Evolutionary conservation across 1,140 invertebrate genomes (phyloP).

Genomic region (Drosophila ercepeae): DNA sequence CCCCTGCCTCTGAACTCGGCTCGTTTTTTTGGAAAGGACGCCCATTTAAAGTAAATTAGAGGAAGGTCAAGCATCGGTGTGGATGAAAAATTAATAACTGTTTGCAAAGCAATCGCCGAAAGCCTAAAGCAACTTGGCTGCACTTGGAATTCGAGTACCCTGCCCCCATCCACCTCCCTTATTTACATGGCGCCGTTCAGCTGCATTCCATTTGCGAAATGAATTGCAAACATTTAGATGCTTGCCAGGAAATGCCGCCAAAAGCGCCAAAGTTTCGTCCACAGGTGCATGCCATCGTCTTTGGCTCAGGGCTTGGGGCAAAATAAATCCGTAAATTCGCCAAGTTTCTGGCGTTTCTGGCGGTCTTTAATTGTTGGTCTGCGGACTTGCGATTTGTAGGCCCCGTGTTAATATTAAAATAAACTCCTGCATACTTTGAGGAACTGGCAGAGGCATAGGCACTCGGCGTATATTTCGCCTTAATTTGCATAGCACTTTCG

Average conservation of each 20-base stretch:
- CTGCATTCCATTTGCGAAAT: slow-evolving; percentile 59
- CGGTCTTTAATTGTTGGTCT: slow-evolving; percentile 54
- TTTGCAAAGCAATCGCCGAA: slow-evolving; percentile 58
- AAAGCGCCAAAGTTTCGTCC: slow-evolving; percentile 33
- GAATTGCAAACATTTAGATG: slow-evolving; percentile 60
- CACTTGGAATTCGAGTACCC: slow-evolving; percentile 20
- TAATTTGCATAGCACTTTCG: slow-evolving; percentile 61
- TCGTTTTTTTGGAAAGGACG: slow-evolving; percentile 38
- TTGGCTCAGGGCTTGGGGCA: slow-evolving; percentile 30
- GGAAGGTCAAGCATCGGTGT: slow-evolving; percentile 55
- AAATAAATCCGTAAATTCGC: slow-evolving; percentile 77
- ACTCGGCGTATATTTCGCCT: slow-evolving; percentile 57
- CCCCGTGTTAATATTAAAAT: slow-evolving; percentile 65
- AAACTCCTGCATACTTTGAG: slow-evolving; percentile 59
- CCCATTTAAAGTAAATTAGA: slow-evolving; percentile 69
- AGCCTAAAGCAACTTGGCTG: slow-evolving; percentile 49
- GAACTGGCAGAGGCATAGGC: not conserved
- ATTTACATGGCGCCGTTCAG: not conserved
- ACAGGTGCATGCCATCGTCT: slow-evolving; percentile 54
- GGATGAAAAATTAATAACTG: slow-evolving; percentile 68
- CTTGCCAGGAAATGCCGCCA: not conserved
- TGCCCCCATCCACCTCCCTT: not conserved
- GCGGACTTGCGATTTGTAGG: slow-evolving; percentile 38
- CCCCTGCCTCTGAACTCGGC: too few relatives aligned
- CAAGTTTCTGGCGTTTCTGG: slow-evolving; percentile 43